Conservation (phyloP, 2,113 vertebrate species). For the Callionymus lyra region DNA sequence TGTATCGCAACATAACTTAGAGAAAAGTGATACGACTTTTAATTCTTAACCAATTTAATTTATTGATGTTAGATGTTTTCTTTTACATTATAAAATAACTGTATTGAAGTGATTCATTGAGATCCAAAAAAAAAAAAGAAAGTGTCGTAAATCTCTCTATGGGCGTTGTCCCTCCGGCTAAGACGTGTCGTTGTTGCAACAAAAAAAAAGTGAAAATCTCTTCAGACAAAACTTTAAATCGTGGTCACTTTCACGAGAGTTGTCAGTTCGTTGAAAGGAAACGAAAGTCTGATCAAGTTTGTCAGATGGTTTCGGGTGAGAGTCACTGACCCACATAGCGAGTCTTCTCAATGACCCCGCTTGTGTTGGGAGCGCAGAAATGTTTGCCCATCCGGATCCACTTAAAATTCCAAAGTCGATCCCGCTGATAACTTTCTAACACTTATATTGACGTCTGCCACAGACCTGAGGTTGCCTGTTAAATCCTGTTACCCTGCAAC, state of each 20-base stretch:
- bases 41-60: too few species aligned
- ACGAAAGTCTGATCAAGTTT: too few species aligned
- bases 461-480: background rate
- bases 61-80: too few species aligned
- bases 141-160: slow-evolving; percentile 10
- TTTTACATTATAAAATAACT: too few species aligned
- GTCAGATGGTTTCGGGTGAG: background rate
- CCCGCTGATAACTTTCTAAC: slow-evolving; percentile 5
- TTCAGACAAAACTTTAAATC: too few species aligned
- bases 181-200: slow-evolving; percentile 37
- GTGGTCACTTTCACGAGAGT: too few species aligned
- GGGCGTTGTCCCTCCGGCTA: slow-evolving; percentile 49
- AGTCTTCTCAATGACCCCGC: background rate
- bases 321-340: background rate
- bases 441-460: background rate
- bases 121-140: background rate
- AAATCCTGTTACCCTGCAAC: too few species aligned
- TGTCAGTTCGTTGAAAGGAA: too few species aligned
- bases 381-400: slow-evolving; percentile 24
- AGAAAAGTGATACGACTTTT: too few species aligned
- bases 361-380: slow-evolving; percentile 6
- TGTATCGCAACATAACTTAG: too few species aligned
- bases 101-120: too few species aligned
- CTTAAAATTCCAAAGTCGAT: slow-evolving; percentile 30
- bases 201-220: too few species aligned